Base-by-base conservation (phyloP, 2,888 invertebrate species). In the Chrysolina haemoptera region DNA sequence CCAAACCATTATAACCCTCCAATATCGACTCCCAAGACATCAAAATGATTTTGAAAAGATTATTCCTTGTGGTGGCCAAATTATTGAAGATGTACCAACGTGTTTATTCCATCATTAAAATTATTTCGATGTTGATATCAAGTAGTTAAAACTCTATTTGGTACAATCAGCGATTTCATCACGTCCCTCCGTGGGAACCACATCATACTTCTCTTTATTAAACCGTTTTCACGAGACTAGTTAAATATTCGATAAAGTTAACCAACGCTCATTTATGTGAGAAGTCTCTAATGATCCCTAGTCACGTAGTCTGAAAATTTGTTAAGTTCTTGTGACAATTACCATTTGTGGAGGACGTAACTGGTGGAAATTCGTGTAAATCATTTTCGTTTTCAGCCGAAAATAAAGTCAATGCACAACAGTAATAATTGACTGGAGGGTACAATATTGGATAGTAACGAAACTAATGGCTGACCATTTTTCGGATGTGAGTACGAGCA, bases 321-420 rank as follows among this genome's bases (percentile, higher is more conserved):
- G 73, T 73, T 73, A 64, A 73, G 73, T 73, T 73, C 68, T 66
- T 68, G 68, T 55, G 68, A 73, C 68, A 68, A 68, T 73, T 68
- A 68, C 68, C 55, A 73, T 73, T 68, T 69, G 68, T 27, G 53
- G 20, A 53, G 20, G 20, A 20, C 53, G 53, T 53, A 53, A 20
- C 53, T 20, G 53, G 11, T 20, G 20, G 53, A 10, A 53, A 53
- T 53, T 53, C 20, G 18, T 18, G 20, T 53, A 18, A 53, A 53
- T 53, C 53, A 53, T 53, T 53, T 53, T 20, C 18, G 12, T 22
- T 53, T 53, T 53, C 20, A 11, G 53, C 20, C 12, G 53, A 53
- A 14, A 53, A 53, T 53, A 12, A 53, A 53, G 20, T 43, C 53
- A 20, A 11, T 53, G 20, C 53, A 12, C 20, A 22, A 53, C 20